Percentiles rank a stretch among this genome's conserved stretches.
phyloP scores from a whole-genome alignment of 1,140 invertebrate genomes.

The Cepaea nemoralis region DNA sequence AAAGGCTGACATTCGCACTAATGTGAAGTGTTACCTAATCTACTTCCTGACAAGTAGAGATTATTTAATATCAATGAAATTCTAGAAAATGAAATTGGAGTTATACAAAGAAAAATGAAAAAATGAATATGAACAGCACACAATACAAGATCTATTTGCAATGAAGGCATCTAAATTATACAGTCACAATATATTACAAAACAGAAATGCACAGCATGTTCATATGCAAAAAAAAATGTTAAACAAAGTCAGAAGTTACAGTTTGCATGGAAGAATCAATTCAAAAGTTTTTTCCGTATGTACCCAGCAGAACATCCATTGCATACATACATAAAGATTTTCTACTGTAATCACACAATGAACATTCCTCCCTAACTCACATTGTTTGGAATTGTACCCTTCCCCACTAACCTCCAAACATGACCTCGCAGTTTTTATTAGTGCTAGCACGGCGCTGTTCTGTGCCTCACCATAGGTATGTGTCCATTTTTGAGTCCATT shows the following conservation, averaged over 20 bases:
- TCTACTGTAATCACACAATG: not conserved
- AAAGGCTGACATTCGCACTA: too few species aligned
- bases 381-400: not conserved
- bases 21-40: too few species aligned
- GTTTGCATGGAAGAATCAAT: not conserved
- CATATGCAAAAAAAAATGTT: not conserved
- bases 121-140: not conserved
- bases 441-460: slow-evolving; percentile 29
- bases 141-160: not conserved
- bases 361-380: not conserved
- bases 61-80: slow-evolving; percentile 5
- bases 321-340: not conserved
- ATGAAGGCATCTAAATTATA: not conserved
- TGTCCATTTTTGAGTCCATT: slow-evolving; percentile 39
- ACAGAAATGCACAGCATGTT: not conserved
- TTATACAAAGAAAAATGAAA: not conserved
- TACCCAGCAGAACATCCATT: not conserved
- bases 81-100: not conserved
- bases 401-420: not conserved
- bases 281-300: not conserved
- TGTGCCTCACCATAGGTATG: slow-evolving; percentile 17
- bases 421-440: not conserved
- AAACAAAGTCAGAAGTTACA: not conserved
- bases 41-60: not conserved
- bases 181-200: not conserved